Evolutionary conservation across 2,797 vertebrate genomes (phyloP), one percentile per base, ranked within the genome.

Genomic region (Champsocephalus esox): DNA sequence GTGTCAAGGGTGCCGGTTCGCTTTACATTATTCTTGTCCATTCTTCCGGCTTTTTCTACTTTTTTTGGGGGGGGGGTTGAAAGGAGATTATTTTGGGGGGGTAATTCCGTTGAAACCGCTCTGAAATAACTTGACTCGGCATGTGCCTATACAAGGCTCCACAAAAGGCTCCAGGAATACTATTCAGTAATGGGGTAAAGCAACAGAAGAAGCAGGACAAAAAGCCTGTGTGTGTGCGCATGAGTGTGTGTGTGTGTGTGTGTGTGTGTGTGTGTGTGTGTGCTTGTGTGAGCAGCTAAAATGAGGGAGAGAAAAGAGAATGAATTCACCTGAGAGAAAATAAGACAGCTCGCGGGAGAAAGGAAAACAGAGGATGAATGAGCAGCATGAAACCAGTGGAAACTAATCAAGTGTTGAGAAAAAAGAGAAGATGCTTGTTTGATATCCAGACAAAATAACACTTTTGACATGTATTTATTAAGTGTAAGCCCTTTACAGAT

Each of bases 91-190:
- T 92, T 92, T 87, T 78, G 87, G 86, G 84, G 28, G 84, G 82
- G 84, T 91, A 90, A 92, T 90, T 89, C 89, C 87, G 90, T 85
- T 91, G 87, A 92, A 90, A 89, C 65, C 56, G 21, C 86, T 84
- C 86, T 81, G 86, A 92, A 92, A 90, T 89, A 91, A 92, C 91
- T 92, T 91, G 89, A 92, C 90, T 92, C 89, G 91, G 89, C 91
- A 92, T 93, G 92, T 91, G 92, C 89, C 90, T 87, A 90, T 92
- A 92, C 91, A 93, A 83, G 75, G 77, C 87, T 83, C 54, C 70
- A 93, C 92, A 93, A 93, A 92, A 81, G 89, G 64, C 90, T 91
- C 71, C 62, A 52, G 85, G 90, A 92, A 89, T 80, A 88, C 89
- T 79, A 91, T 90, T 91, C 91, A 93, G 83, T 84, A 86, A 88